phyloP scores from a whole-genome alignment of 2,113 vertebrate genomes.

The Pantherophis guttatus region DNA sequence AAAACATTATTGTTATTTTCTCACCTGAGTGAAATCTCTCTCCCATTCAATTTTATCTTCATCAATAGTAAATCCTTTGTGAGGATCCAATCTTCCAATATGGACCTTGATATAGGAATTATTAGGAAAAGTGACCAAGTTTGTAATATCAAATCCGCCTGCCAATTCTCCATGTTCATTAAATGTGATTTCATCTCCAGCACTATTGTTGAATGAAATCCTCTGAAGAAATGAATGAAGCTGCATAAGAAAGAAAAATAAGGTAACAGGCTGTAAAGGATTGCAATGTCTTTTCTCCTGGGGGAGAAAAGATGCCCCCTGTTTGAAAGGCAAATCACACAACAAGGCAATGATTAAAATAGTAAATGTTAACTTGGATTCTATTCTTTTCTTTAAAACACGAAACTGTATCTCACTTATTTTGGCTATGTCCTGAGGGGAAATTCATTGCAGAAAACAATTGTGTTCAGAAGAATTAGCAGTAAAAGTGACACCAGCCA shows the following conservation, averaged over 20 bases:
- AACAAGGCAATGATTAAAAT: background rate
- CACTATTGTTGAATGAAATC: conserved; percentile 5
- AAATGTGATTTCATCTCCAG: background rate
- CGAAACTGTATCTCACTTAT: too few species aligned
- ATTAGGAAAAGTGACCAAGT: conserved; percentile 1
- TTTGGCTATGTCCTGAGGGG: too few species aligned
- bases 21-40: background rate
- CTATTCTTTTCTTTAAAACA: background rate
- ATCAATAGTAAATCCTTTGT: background rate
- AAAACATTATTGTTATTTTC: background rate
- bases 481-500: too few species aligned
- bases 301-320: background rate
- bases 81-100: background rate
- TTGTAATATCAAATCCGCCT: conserved; percentile 9
- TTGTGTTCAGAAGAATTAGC: too few species aligned
- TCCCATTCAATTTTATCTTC: background rate
- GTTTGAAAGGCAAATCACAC: background rate
- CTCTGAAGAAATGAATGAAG: background rate
- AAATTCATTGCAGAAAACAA: too few species aligned
- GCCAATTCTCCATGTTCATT: conserved; percentile 4
- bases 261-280: background rate
- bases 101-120: background rate
- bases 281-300: background rate
- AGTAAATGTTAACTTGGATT: background rate
- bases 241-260: background rate